Percentiles rank a stretch among this genome's conserved stretches.
Conservation (phyloP, 2,113 vertebrate genomes). For the Pardalotus punctatus region DNA sequence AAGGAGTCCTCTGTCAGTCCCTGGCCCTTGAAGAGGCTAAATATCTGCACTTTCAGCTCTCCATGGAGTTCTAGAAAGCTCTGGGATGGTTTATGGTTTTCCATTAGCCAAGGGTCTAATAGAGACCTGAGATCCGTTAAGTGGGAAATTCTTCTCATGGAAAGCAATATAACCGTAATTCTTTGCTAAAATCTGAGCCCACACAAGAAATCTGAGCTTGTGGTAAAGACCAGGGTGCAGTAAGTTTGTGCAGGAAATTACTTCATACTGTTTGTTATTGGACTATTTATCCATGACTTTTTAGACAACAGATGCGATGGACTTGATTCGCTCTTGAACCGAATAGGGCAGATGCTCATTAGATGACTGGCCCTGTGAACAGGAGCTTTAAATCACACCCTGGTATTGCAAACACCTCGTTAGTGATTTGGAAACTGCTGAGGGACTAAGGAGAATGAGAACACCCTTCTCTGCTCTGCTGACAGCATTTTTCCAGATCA, state of each 20-base stretch:
- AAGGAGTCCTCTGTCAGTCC: constrained; percentile 68
- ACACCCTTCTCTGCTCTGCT: neutral
- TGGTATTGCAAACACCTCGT: neutral
- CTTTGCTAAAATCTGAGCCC: constrained; percentile 68
- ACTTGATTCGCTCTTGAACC: neutral
- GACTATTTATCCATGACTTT: constrained; percentile 47
- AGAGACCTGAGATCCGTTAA: constrained; percentile 73
- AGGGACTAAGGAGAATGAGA: neutral
- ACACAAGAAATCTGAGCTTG: constrained; percentile 71
- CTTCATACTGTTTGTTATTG: constrained; percentile 66
- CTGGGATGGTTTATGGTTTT: constrained; percentile 73
- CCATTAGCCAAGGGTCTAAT: constrained; percentile 75
- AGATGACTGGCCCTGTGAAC: neutral
- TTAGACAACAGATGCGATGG: neutral
- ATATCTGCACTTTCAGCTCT: constrained; percentile 69
- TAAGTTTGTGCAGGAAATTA: constrained; percentile 73
- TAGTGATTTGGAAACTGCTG: constrained; percentile 33
- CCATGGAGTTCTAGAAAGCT: constrained; percentile 69
- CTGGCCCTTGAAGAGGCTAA: constrained; percentile 64
- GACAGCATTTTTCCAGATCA: constrained; percentile 9
- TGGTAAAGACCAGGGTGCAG: constrained; percentile 66
- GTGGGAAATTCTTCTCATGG: constrained; percentile 72
- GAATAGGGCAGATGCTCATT: neutral
- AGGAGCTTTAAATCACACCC: neutral
- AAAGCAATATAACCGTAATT: constrained; percentile 72